Conservation (phyloP, 2,888 invertebrate species). For the Mesochorus sp. region DNA sequence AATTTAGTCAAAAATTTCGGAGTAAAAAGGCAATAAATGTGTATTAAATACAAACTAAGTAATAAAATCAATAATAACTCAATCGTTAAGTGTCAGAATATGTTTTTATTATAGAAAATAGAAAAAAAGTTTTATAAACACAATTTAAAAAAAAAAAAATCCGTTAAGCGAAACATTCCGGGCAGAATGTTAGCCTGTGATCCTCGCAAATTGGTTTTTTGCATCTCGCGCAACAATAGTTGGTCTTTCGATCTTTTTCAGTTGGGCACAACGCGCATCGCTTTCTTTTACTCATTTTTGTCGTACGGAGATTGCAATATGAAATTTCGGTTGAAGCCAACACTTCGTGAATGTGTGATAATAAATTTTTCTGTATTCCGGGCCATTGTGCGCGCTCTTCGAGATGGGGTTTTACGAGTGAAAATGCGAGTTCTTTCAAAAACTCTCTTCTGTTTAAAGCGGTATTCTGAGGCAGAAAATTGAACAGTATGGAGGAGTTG, state of each 20-base stretch:
- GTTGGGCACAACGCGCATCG: conserved; percentile 27
- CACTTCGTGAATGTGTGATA: conserved; percentile 16
- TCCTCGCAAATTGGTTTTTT: conserved; percentile 4
- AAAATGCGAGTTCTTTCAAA: conserved; percentile 15
- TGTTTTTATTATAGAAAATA: conserved; percentile 2
- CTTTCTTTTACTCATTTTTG: conserved; percentile 24
- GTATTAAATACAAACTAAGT: conserved; percentile 11
- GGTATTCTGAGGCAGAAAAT: not conserved
- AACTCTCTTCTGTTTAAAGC: not conserved
- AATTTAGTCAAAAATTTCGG: conserved; percentile 7
- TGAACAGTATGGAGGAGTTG: conserved; percentile 31
- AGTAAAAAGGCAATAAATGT: conserved; percentile 20
- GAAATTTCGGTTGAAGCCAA: not conserved
- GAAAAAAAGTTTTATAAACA: conserved; percentile 47
- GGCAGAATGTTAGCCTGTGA: conserved; percentile 6
- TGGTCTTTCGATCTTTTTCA: not conserved
- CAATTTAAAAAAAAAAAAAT: conserved; percentile 29
- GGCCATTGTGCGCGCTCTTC: not conserved
- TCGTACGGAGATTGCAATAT: not conserved
- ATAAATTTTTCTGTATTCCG: conserved; percentile 12
- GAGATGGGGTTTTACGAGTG: conserved; percentile 26
- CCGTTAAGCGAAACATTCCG: conserved; percentile 12
- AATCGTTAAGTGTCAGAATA: conserved; percentile 9
- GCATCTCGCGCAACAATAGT: conserved; percentile 2
- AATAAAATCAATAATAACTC: conserved; percentile 21